Evolutionary conservation across 1,140 invertebrate genomes (phyloP), one percentile per base, ranked within the genome.

Genomic region (Chlorops oryzae): DNA sequence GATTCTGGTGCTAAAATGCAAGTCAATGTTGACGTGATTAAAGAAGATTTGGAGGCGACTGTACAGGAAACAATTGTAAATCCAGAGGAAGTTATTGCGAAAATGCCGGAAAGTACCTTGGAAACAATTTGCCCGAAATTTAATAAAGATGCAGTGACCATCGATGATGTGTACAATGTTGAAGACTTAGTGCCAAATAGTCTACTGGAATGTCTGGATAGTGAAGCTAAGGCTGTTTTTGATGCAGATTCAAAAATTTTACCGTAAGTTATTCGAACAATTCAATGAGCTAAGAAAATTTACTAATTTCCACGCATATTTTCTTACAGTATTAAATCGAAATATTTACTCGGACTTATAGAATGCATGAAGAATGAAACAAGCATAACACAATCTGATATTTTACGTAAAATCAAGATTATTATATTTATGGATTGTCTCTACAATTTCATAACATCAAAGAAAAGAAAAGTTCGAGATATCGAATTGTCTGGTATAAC

Each of bases 341-440:
- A 65, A 21, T 70, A 59, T 43, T 51, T 70, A 1, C 54, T 56
- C 9, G 51, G 54, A 0, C 59, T 47, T 25, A 51, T 66, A 7
- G 56, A 46, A 34, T 37, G 39, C 5, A 63, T 70, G 22, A 54
- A 63, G 21, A 27, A 50, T 17, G n/a, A 9, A 6, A 5, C 52
- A 1, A 23, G 24, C n/a, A 35, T 20, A 34, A n/a, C 35, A 12
- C n/a, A n/a, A n/a, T n/a, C n/a, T n/a, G 35, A 44, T 4, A 18
- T 58, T 18, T 58, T 65, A 21, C 24, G 59, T 2, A 40, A 66
- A 18, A 59, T 70, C 3, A 70, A 70, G 22, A 32, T 68, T 4
- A 64, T 70, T n/a, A 59, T 70, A 9, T 70, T 68, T 15, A 64
- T 70, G 63, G 67, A 70, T 53, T 62, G 54, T 12, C 32, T 70